phyloP scores from a whole-genome alignment of 2,113 vertebrate genomes.

The Riparia riparia region DNA sequence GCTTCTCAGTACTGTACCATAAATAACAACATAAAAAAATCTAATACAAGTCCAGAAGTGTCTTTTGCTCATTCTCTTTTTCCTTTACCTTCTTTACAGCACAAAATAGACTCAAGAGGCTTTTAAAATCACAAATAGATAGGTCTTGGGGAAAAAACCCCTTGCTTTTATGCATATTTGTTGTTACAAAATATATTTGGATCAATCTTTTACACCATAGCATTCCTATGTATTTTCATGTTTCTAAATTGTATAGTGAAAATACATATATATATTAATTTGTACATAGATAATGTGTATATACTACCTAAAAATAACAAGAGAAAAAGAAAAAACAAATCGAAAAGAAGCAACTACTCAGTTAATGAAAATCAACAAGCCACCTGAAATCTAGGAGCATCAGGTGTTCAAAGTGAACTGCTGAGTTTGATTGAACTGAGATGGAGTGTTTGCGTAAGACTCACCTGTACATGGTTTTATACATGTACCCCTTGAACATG shows the following conservation, averaged over 20 bases:
- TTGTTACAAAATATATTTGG: neutral
- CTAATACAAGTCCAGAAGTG: neutral
- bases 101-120: neutral
- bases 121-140: neutral
- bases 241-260: neutral
- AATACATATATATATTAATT: neutral
- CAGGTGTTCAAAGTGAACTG: neutral
- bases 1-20: neutral
- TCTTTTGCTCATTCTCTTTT: neutral
- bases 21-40: neutral
- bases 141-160: neutral
- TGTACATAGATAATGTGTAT: neutral
- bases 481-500: accelerated
- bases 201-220: neutral
- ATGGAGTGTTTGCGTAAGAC: neutral
- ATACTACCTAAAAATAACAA: neutral
- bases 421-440: neutral
- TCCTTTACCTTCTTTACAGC: neutral
- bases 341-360: neutral
- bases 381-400: neutral
- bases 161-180: neutral
- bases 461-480: neutral
- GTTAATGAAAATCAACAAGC: neutral
- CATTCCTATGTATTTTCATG: neutral
- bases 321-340: neutral